These are phyloP conservation scores for Peromyscus melanophrys DNA, from an alignment of 2,797 vertebrate species.

Conservation along the genomic window DNA sequence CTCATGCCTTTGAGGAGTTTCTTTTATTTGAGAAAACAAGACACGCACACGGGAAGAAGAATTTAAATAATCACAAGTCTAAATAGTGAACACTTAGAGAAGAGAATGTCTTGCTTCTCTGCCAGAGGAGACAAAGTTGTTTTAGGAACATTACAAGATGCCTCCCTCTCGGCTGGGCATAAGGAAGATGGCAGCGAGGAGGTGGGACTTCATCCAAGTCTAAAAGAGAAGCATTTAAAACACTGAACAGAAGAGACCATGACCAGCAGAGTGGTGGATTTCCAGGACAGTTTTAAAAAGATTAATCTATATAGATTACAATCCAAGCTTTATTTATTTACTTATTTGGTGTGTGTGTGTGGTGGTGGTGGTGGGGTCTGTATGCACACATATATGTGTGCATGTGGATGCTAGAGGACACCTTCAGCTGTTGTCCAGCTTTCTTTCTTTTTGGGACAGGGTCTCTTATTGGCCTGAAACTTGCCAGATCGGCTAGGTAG, in stretches of 20 bases:
- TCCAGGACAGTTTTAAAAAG: neutral
- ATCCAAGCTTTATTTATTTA: neutral
- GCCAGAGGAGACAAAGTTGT: neutral
- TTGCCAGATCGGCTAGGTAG: neutral
- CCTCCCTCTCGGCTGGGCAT: neutral
- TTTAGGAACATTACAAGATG: neutral
- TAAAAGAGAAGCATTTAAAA: neutral
- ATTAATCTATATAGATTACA: neutral
- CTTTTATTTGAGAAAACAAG: constrained; percentile 23
- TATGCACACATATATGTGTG: neutral
- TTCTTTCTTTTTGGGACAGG: neutral
- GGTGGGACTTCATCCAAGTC: neutral
- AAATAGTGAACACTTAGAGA: neutral
- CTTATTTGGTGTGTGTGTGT: too few relatives aligned
- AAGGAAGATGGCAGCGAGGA: neutral
- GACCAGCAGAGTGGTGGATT: neutral
- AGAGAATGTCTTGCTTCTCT: neutral
- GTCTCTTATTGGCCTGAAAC: neutral
- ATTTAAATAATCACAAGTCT: neutral
- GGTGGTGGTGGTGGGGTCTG: too few relatives aligned
- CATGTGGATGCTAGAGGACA: neutral
- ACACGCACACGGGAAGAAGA: neutral
- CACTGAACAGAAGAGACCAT: neutral
- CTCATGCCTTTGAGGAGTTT: neutral
- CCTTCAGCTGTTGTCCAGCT: neutral